Evolutionary conservation across 2,797 vertebrate species (phyloP).

Genomic region (Sebastes nivosus): DNA sequence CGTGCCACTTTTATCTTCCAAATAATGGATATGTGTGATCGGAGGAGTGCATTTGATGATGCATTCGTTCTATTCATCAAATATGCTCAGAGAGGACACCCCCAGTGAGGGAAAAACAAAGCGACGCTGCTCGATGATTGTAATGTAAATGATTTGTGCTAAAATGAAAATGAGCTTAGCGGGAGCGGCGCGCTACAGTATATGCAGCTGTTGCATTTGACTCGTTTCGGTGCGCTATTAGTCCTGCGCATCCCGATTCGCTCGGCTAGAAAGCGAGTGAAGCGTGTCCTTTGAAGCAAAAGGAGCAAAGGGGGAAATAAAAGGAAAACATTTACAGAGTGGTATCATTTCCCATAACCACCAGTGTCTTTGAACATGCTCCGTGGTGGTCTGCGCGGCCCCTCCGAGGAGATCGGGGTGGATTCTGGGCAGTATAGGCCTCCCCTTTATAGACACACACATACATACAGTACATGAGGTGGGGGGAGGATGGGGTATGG

Average conservation of each 20-base stretch:
- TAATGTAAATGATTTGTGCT: slow-evolving; percentile 67
- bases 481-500: slow-evolving; percentile 46
- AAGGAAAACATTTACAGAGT: slow-evolving; percentile 53
- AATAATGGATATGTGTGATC: slow-evolving; percentile 55
- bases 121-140: slow-evolving; percentile 45
- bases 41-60: slow-evolving; percentile 50
- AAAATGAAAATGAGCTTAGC: slow-evolving; percentile 49
- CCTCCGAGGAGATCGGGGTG: slow-evolving; percentile 26
- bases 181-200: slow-evolving; percentile 6
- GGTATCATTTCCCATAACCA: slow-evolving; percentile 68
- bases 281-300: slow-evolving; percentile 41
- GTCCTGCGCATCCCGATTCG: slow-evolving; percentile 6
- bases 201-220: slow-evolving; percentile 42
- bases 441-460: slow-evolving; percentile 3
- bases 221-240: slow-evolving; percentile 15
- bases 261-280: slow-evolving; percentile 24
- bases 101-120: slow-evolving; percentile 50
- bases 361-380: slow-evolving; percentile 59
- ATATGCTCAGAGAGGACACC: slow-evolving; percentile 44
- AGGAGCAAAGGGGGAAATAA: slow-evolving; percentile 26
- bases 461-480: not conserved
- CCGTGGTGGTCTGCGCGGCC: slow-evolving; percentile 70
- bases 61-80: slow-evolving; percentile 50
- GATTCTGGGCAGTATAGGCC: slow-evolving; percentile 38
- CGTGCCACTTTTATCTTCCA: slow-evolving; percentile 52